Conservation (phyloP, 1,140 invertebrate genomes). For the Zaprionus kolodkinae region DNA sequence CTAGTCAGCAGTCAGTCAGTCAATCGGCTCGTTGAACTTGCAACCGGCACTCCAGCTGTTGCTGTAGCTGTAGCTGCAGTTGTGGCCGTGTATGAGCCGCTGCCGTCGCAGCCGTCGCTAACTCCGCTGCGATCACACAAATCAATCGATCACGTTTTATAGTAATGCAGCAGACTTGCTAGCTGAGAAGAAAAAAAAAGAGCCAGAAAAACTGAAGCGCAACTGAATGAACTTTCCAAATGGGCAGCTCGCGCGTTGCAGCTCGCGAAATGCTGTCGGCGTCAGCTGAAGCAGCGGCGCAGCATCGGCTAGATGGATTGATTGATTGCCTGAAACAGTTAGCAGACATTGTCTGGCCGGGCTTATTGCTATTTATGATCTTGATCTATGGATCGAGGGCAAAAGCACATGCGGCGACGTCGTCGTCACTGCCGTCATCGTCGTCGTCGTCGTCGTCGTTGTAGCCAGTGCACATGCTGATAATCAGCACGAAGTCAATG, state of each 20-base stretch:
- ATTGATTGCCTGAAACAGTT: slow-evolving; percentile 84
- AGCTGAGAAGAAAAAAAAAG: slow-evolving; percentile 35
- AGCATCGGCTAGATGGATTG: slow-evolving; percentile 75
- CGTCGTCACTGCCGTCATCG: slow-evolving; percentile 39
- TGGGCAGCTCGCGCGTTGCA: slow-evolving; percentile 46
- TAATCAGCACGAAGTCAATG: slow-evolving; percentile 70
- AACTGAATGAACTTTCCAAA: slow-evolving; percentile 83
- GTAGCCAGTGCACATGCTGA: slow-evolving; percentile 78
- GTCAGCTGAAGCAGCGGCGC: slow-evolving; percentile 40
- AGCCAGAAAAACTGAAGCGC: slow-evolving; percentile 61
- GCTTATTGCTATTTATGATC: slow-evolving; percentile 84
- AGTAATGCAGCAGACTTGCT: slow-evolving; percentile 46
- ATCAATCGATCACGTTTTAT: slow-evolving; percentile 84
- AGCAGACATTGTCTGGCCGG: slow-evolving; percentile 82
- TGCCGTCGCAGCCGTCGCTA: slow-evolving; percentile 20
- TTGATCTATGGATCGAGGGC: slow-evolving; percentile 84
- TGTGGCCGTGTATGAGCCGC: slow-evolving; percentile 11
- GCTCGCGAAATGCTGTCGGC: slow-evolving; percentile 58
- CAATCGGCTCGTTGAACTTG: slow-evolving; percentile 83
- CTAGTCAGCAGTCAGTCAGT: slow-evolving; percentile 83
- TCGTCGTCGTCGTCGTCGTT: slow-evolving; percentile 23
- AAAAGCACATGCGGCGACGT: slow-evolving; percentile 79
- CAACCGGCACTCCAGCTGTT: slow-evolving; percentile 48
- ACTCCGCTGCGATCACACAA: slow-evolving; percentile 69
- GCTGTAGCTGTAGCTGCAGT: slow-evolving; percentile 39